Conservation (phyloP, 2,113 vertebrate genomes). For the Pangasianodon hypophthalmus region DNA sequence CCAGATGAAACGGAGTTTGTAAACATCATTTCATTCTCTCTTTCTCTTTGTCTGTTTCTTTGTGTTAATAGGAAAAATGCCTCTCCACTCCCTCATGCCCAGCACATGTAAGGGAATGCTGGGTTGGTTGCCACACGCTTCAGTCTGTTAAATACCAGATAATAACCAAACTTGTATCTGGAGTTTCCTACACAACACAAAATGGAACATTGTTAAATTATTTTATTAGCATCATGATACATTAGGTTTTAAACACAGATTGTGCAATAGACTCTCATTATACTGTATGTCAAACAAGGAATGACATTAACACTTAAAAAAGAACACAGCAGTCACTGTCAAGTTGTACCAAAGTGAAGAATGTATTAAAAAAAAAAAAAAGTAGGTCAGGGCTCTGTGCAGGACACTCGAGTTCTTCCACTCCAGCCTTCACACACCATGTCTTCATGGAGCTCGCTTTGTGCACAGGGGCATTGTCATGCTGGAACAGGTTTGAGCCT, state of each 20-base stretch:
- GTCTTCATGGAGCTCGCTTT: no score
- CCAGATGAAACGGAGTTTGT: slow-evolving; percentile 69
- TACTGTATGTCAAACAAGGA: no score
- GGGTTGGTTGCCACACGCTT: not conserved
- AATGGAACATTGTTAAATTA: not conserved
- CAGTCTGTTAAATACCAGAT: not conserved
- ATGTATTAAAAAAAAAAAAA: no score
- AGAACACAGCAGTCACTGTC: no score
- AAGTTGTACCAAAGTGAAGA: not conserved
- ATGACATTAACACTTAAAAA: no score
- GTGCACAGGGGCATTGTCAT: not conserved
- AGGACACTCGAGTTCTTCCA: not conserved
- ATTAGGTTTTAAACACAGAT: not conserved
- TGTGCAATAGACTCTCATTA: not conserved
- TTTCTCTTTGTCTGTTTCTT: slow-evolving; percentile 63
- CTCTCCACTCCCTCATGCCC: slow-evolving; percentile 7
- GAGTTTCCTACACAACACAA: not conserved
- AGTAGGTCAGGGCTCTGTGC: not conserved
- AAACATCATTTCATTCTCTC: slow-evolving; percentile 57
- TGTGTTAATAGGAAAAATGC: slow-evolving; percentile 62
- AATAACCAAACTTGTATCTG: not conserved
- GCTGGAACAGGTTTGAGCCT: not conserved
- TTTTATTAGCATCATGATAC: no score
- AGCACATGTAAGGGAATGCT: not conserved
- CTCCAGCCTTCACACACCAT: no score